Evolutionary conservation across 2,113 vertebrate species (phyloP), one percentile per base, ranked within the genome.

Genomic region (Trogon melanurus): DNA sequence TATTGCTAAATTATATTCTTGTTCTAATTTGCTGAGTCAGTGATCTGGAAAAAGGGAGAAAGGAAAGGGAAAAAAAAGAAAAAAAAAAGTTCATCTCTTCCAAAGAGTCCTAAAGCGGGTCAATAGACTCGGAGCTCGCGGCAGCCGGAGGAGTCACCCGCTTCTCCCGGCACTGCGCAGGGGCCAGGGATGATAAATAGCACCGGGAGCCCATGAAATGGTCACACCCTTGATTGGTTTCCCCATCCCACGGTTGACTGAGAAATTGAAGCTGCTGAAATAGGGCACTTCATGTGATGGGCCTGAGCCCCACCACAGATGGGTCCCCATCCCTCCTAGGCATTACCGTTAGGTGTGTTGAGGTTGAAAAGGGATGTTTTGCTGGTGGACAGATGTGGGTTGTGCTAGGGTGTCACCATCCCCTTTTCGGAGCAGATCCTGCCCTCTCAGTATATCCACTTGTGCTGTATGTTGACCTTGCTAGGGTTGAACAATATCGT

Each of bases 21-120:
- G 96, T 97, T 97, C 95, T 97, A 97, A 97, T 97, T 97, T 97
- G 97, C 96, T 97, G 96, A 96, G 94, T 97, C 97, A 96, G 94
- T 97, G 97, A 91, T 96, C 97, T 97, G 97, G 97, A 97, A 97
- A 97, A 97, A 96, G 96, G 96, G 95, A 97, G 85, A 96, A 90
- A 95, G 76, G 65, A 38, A 78, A 41, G 38, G 38, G 41, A 41
- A 41, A 75, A 91, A 58, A 86, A 95, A 6, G 30, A 38, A 26
- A 75, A 53, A 95, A 91, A 93, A 95, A 96, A 95, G 96, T 97
- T 96, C 86, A 85, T 96, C 86, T 95, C 81, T 94, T 92, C 86
- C 62, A 44, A 95, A 97, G 94, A 96, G 94, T 94, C 93, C 96
- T 94, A 89, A 96, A 97, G 90, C 81, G 18, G 96, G 97, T 94